Percentiles rank a stretch among this genome's conserved stretches.
phyloP scores from a whole-genome alignment of 2,113 vertebrate species.

The Dryoscopus gambensis region DNA sequence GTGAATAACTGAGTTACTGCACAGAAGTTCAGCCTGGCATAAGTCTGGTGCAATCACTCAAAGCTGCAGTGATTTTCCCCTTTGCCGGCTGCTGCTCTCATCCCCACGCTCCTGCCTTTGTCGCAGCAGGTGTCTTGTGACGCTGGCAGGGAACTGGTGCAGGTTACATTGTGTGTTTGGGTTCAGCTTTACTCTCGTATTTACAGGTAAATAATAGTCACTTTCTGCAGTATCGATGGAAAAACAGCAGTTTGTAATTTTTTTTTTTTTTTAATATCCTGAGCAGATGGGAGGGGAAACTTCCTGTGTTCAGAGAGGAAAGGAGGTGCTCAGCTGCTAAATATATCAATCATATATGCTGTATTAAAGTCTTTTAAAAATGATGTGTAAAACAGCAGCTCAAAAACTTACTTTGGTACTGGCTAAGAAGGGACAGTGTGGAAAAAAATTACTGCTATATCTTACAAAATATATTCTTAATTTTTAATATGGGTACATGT shows the following conservation, averaged over 20 bases:
- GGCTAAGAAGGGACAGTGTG: not conserved
- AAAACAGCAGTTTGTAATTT: not conserved
- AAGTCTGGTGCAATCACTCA: not conserved
- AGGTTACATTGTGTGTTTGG: not conserved
- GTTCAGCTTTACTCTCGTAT: not conserved
- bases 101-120: not conserved
- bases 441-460: not conserved
- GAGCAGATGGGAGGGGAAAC: conserved; percentile 46
- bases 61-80: not conserved
- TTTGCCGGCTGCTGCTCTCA: not conserved
- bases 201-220: not conserved
- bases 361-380: not conserved
- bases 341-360: not conserved
- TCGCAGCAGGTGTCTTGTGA: not conserved
- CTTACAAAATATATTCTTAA: not conserved
- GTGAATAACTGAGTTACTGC: not conserved
- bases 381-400: not conserved
- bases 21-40: not conserved
- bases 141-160: accelerated
- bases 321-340: conserved; percentile 39
- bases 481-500: not conserved
- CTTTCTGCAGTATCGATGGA: not conserved
- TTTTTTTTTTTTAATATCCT: conserved; percentile 29
- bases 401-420: not conserved
- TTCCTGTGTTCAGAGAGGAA: conserved; percentile 36